These are phyloP conservation scores for Athetis lepigone DNA, from an alignment of 2,888 invertebrate genomes.

Conservation along the genomic window DNA sequence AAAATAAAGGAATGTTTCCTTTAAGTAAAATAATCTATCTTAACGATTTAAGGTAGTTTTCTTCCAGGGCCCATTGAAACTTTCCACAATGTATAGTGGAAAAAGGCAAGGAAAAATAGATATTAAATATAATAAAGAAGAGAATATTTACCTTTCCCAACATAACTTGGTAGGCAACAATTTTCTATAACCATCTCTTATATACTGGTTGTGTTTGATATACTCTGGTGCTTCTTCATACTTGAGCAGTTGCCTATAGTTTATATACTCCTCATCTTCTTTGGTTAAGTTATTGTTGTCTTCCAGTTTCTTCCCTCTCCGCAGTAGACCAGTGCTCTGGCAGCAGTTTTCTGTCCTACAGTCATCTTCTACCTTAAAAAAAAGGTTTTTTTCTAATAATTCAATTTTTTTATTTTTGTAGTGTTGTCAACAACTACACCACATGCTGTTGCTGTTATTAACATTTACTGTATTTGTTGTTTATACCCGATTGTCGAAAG, in stretches of 20 bases:
- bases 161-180: slow-evolving; percentile 95
- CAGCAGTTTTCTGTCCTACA: slow-evolving; percentile 74
- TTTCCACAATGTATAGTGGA: too few relatives aligned
- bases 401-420: too few relatives aligned
- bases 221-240: slow-evolving; percentile 94
- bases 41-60: too few relatives aligned
- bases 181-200: slow-evolving; percentile 96
- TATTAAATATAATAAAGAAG: neutral
- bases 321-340: slow-evolving; percentile 74
- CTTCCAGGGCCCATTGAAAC: too few relatives aligned
- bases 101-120: too few relatives aligned
- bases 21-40: too few relatives aligned
- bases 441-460: too few relatives aligned
- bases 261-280: slow-evolving; percentile 87
- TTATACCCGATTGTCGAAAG: too few relatives aligned
- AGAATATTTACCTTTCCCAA: slow-evolving; percentile 93
- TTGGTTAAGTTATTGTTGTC: slow-evolving; percentile 87
- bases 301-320: slow-evolving; percentile 84
- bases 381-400: slow-evolving; percentile 6
- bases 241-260: slow-evolving; percentile 84
- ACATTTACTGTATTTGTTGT: too few relatives aligned
- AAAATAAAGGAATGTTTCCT: too few relatives aligned
- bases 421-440: too few relatives aligned
- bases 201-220: slow-evolving; percentile 96
- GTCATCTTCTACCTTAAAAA: slow-evolving; percentile 79